A percentile compares a stretch with the other conserved stretches of the same genome.
Evolutionary conservation across 1,140 invertebrate species (phyloP).

Genomic region (Drosophila erecta): DNA sequence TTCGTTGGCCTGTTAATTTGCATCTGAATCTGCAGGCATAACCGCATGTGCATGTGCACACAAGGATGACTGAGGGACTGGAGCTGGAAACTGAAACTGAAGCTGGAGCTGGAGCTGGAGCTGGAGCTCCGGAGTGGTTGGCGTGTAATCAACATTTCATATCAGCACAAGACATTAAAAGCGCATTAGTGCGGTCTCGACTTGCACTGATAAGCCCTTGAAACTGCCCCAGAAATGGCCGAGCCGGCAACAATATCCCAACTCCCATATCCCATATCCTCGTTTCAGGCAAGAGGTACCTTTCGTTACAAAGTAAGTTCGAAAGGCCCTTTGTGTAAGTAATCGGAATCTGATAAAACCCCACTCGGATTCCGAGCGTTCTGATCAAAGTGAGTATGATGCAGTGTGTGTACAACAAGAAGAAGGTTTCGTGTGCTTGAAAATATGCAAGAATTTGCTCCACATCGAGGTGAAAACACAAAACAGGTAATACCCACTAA

Average conservation of each 20-base stretch:
- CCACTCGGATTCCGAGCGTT: constrained; percentile 8
- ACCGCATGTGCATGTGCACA: constrained; percentile 11
- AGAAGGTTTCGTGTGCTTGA: background rate
- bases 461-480: too few relatives aligned
- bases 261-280: background rate
- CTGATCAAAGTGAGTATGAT: constrained; percentile 24
- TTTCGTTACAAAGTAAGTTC: constrained; percentile 1
- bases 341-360: constrained; percentile 29
- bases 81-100: background rate
- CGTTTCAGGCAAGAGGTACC: background rate
- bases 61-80: background rate
- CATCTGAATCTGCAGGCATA: constrained; percentile 63
- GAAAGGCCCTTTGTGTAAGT: constrained; percentile 13
- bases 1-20: constrained; percentile 55
- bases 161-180: constrained; percentile 84
- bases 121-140: constrained; percentile 16
- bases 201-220: constrained; percentile 71
- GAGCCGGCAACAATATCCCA: constrained; percentile 10
- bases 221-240: constrained; percentile 54
- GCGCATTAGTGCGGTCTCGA: constrained; percentile 79
- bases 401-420: background rate
- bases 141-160: constrained; percentile 80
- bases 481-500: too few relatives aligned
- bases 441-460: background rate
- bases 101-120: background rate